phyloP scores from a whole-genome alignment of 2,888 invertebrate genomes.

The Calameuta pallipes region DNA sequence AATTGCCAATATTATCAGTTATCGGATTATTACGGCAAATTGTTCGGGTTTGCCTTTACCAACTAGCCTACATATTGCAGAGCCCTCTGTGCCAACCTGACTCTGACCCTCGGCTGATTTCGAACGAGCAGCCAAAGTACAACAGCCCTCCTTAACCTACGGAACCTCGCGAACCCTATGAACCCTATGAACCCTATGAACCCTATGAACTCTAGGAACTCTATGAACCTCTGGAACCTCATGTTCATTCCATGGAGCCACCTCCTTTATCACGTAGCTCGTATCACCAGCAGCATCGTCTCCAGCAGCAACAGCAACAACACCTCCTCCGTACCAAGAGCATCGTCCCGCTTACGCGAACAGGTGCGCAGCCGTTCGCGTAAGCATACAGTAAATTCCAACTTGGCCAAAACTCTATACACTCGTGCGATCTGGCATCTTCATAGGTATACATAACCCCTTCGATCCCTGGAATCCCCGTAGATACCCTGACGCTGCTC shows the following conservation, averaged over 20 bases:
- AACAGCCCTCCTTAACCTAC: neutral
- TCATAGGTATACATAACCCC: slow-evolving; percentile 18
- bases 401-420: slow-evolving; percentile 47
- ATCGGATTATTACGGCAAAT: slow-evolving; percentile 61
- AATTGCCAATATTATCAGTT: slow-evolving; percentile 60
- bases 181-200: no score
- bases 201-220: no score
- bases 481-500: neutral
- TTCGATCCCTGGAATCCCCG: slow-evolving; percentile 5
- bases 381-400: slow-evolving; percentile 58
- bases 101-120: neutral
- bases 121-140: neutral
- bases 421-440: neutral
- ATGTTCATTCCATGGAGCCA: neutral
- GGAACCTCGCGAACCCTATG: neutral
- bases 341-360: slow-evolving; percentile 28
- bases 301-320: no score
- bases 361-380: slow-evolving; percentile 50
- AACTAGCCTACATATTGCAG: slow-evolving; percentile 38
- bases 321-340: neutral
- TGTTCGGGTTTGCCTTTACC: slow-evolving; percentile 53
- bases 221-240: neutral
- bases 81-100: neutral
- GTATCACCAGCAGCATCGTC: neutral
- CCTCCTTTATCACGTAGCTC: neutral